phyloP scores from a whole-genome alignment of 2,797 vertebrate genomes.

The Rhinoraja longicauda region DNA sequence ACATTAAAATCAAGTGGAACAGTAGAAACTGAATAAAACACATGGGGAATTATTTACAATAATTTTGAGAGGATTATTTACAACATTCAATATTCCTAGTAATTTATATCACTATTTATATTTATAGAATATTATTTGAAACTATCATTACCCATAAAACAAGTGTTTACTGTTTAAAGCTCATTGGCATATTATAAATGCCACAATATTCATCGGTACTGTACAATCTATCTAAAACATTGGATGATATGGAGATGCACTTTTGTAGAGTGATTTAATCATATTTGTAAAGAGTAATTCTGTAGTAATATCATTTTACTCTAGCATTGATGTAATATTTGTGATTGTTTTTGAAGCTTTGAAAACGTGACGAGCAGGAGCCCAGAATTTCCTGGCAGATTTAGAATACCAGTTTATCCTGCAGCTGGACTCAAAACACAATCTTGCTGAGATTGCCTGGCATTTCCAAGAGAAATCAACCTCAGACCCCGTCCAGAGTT shows the following conservation, averaged over 20 bases:
- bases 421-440: neutral
- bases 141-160: neutral
- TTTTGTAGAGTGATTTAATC: neutral
- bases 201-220: neutral
- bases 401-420: neutral
- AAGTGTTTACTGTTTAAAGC: neutral
- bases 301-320: neutral
- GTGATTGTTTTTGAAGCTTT: too few species aligned
- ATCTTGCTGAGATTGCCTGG: too few species aligned
- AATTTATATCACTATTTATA: neutral
- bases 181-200: too few species aligned
- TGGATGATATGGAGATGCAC: neutral
- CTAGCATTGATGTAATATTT: neutral
- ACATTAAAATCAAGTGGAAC: neutral
- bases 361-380: too few species aligned
- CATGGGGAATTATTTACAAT: neutral
- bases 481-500: neutral
- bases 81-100: neutral
- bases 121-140: neutral
- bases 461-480: too few species aligned
- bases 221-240: neutral
- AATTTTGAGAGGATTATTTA: neutral
- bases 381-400: too few species aligned
- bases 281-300: neutral
- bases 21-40: neutral